Conservation (phyloP, 2,113 vertebrate genomes). For the Cyanoderma ruficeps region DNA sequence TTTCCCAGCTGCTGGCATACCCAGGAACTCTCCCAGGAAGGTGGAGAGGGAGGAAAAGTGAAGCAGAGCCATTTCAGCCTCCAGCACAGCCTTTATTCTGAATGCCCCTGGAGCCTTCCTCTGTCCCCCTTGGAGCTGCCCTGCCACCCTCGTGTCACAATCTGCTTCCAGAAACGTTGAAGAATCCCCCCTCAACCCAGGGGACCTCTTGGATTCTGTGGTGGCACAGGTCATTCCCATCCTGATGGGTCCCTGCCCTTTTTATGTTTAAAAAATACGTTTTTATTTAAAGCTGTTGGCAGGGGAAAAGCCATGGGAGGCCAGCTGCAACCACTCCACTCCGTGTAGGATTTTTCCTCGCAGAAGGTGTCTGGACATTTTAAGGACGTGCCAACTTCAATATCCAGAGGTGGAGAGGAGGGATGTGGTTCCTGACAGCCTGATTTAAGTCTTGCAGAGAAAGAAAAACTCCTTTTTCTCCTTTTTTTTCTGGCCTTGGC, state of each 20-base stretch:
- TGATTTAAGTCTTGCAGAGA: background rate
- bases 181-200: background rate
- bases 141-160: accelerated
- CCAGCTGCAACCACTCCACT: background rate
- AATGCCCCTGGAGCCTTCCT: background rate
- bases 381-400: background rate
- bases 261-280: background rate
- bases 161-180: accelerated
- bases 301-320: background rate
- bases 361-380: background rate
- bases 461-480: background rate
- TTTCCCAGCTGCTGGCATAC: background rate
- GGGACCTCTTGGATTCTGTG: background rate
- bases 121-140: background rate
- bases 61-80: background rate
- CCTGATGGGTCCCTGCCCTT: background rate
- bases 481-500: background rate
- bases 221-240: background rate
- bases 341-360: background rate
- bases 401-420: background rate
- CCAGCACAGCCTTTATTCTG: background rate
- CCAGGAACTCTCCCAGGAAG: background rate
- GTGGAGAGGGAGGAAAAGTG: background rate
- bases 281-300: background rate
- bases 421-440: background rate